Evolutionary conservation across 2,113 vertebrate species (phyloP).

Genomic region (Acanthisitta chloris): DNA sequence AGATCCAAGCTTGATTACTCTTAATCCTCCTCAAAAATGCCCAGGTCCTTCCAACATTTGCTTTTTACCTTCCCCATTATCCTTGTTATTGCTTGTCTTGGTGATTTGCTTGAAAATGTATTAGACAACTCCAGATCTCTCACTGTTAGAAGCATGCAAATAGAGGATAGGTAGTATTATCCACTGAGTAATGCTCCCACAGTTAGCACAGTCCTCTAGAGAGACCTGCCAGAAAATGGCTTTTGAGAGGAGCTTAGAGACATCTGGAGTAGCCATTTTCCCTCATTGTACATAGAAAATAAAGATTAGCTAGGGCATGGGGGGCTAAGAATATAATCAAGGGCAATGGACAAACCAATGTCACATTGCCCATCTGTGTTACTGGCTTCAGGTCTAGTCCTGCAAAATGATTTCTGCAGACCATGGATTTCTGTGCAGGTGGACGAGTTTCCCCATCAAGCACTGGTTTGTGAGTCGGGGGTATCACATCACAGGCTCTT

Average conservation of each 20-base stretch:
- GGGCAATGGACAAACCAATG: neutral
- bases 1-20: constrained; percentile 4
- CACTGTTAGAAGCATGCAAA: neutral
- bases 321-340: neutral
- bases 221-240: neutral
- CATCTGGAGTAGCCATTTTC: neutral
- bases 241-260: neutral
- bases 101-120: neutral
- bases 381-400: neutral
- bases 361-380: neutral
- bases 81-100: neutral
- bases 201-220: neutral
- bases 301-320: neutral
- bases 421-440: neutral
- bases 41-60: neutral
- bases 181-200: neutral
- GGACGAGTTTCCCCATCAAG: neutral
- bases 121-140: neutral
- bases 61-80: neutral
- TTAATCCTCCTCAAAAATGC: neutral
- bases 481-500: neutral
- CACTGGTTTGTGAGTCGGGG: neutral
- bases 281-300: neutral
- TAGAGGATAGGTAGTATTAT: neutral
- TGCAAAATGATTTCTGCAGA: neutral